A percentile compares a stretch with the other conserved stretches of the same genome.
phyloP scores from a whole-genome alignment of 2,113 vertebrate genomes.

The Pongo pygmaeus region DNA sequence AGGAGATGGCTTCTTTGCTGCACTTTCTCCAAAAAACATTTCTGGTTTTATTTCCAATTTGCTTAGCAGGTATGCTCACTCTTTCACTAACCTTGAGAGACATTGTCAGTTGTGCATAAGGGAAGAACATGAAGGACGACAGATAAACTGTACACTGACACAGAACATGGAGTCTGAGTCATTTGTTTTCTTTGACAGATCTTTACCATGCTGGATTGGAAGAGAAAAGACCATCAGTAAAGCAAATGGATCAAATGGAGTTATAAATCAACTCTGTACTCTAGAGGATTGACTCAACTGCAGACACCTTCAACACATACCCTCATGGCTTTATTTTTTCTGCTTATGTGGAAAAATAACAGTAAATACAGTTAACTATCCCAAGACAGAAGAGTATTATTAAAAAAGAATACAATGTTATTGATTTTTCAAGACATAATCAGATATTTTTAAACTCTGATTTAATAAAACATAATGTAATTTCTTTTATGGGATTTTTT shows the following conservation, averaged over 20 bases:
- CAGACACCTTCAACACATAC: background rate
- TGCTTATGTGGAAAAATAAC: background rate
- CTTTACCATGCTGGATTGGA: constrained; percentile 2
- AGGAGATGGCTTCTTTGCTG: background rate
- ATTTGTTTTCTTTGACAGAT: constrained; percentile 58
- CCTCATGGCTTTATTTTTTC: background rate
- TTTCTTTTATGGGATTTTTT: constrained; percentile 39
- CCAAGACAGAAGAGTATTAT: background rate
- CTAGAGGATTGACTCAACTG: constrained; percentile 16
- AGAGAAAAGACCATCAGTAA: constrained; percentile 42
- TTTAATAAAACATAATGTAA: constrained; percentile 30
- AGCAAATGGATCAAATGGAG: constrained; percentile 12
- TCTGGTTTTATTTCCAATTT: background rate
- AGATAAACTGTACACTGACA: constrained; percentile 8
- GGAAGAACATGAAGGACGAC: constrained; percentile 42
- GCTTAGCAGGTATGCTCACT: background rate
- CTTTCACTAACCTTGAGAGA: constrained; percentile 59
- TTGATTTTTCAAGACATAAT: constrained; percentile 14
- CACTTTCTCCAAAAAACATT: background rate
- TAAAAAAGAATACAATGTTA: constrained; percentile 12
- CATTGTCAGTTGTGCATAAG: background rate
- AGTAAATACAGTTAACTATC: background rate
- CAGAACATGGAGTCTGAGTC: background rate
- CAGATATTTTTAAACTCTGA: constrained; percentile 30
- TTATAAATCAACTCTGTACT: constrained; percentile 54